phyloP scores from a whole-genome alignment of 2,113 vertebrate genomes.

The Scytalopus superciliaris region DNA sequence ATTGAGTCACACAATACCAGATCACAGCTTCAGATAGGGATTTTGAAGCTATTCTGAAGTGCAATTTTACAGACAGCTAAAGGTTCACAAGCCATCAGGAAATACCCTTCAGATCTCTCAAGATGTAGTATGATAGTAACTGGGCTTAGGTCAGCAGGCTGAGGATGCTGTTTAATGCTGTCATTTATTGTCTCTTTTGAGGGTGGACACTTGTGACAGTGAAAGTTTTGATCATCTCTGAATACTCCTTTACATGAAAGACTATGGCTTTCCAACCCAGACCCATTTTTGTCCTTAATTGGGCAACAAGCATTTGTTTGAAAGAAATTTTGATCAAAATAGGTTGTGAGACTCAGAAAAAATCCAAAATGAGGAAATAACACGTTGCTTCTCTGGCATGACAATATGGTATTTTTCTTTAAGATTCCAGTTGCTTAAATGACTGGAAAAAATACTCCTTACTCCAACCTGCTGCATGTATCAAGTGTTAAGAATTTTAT shows the following conservation, averaged over 20 bases:
- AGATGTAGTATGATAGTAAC: neutral
- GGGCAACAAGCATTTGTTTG: neutral
- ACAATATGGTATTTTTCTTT: neutral
- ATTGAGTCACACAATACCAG: neutral
- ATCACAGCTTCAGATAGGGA: neutral
- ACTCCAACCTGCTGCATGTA: neutral
- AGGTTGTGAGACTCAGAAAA: neutral
- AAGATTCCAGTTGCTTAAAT: neutral
- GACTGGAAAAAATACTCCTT: neutral
- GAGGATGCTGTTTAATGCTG: neutral
- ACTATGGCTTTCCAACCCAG: neutral
- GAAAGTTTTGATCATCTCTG: neutral
- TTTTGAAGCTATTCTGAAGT: conserved; percentile 8
- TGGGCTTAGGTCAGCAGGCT: neutral
- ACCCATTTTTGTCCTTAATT: neutral
- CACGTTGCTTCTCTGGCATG: neutral
- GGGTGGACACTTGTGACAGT: neutral
- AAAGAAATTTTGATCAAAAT: conserved; percentile 5
- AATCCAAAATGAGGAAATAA: neutral
- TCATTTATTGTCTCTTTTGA: neutral
- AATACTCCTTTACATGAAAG: neutral
- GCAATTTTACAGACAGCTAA: neutral
- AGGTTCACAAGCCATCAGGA: neutral
- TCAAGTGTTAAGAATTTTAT: neutral
- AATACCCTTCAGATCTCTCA: neutral